Percentiles rank a stretch among this genome's conserved stretches.
Conservation (phyloP, 2,113 vertebrate genomes). For the Cynopterus brachyotis region DNA sequence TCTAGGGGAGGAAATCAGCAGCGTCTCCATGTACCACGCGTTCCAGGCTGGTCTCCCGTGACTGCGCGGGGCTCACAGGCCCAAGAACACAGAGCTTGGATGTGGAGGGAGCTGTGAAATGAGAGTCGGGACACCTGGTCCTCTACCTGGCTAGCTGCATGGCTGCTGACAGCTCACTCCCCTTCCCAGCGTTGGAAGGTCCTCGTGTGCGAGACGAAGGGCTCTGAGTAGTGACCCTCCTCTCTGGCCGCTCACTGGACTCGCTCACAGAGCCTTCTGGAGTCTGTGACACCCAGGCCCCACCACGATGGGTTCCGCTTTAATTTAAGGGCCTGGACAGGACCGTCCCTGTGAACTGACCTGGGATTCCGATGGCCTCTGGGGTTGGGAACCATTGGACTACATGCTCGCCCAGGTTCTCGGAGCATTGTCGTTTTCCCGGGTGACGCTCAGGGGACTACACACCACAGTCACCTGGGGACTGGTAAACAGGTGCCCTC, state of each 20-base stretch:
- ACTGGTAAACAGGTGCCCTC: rapidly evolving
- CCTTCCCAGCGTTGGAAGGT: not conserved
- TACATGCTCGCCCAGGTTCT: rapidly evolving
- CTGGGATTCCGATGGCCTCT: not conserved
- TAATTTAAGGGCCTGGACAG: not conserved
- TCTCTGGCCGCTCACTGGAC: not conserved
- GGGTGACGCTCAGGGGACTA: not conserved
- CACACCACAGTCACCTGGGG: not conserved
- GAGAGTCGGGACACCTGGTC: not conserved
- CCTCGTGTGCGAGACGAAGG: not conserved
- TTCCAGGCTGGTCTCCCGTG: not conserved
- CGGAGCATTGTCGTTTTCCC: not conserved
- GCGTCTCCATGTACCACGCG: not conserved
- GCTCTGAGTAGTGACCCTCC: too few relatives aligned
- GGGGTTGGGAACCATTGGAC: too few relatives aligned
- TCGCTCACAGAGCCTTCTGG: not conserved
- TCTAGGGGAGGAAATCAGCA: not conserved
- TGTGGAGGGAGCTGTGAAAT: not conserved
- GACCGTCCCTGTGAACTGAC: not conserved
- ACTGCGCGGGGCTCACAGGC: not conserved
- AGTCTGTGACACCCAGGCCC: not conserved
- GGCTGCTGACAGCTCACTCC: not conserved
- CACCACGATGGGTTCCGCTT: not conserved
- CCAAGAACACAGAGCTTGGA: not conserved
- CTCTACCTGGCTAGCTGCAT: not conserved